These are phyloP conservation scores for Ctena decussata DNA, from an alignment of 2,888 invertebrate genomes.

Conservation along the genomic window DNA sequence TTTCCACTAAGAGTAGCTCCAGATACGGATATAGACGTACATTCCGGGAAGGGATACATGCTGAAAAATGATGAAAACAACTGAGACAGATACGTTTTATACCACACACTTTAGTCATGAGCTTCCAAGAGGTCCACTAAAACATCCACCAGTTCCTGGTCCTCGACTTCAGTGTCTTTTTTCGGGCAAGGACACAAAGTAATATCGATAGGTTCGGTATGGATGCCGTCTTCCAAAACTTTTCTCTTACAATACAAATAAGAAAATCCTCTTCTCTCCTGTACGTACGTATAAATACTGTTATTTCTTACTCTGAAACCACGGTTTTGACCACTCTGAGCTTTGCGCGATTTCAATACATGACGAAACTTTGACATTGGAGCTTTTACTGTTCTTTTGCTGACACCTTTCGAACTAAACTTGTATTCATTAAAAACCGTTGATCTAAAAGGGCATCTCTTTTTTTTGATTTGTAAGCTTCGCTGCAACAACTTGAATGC, in stretches of 20 bases:
- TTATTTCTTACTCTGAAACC: slow-evolving; percentile 45
- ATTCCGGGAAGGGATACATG: slow-evolving; percentile 43
- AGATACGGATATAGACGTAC: slow-evolving; percentile 51
- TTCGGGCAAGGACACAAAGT: slow-evolving; percentile 33
- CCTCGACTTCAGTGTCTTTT: slow-evolving; percentile 14
- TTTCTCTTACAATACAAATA: too few relatives aligned
- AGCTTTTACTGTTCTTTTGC: slow-evolving; percentile 31
- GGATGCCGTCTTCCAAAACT: too few relatives aligned
- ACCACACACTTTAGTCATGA: not conserved
- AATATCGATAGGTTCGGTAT: slow-evolving; percentile 46
- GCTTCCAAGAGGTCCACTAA: not conserved
- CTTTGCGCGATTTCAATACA: slow-evolving; percentile 21
- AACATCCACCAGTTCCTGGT: slow-evolving; percentile 32
- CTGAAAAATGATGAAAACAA: not conserved
- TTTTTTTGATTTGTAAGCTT: not conserved
- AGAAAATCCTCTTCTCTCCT: slow-evolving; percentile 41
- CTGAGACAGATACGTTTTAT: not conserved
- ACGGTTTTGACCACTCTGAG: slow-evolving; percentile 21
- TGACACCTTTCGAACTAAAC: slow-evolving; percentile 53
- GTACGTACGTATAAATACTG: slow-evolving; percentile 23
- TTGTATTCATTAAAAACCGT: slow-evolving; percentile 31
- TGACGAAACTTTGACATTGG: slow-evolving; percentile 40
- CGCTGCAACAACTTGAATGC: not conserved
- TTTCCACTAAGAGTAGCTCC: slow-evolving; percentile 54
- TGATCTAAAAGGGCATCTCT: not conserved